Base-by-base conservation (phyloP, 1,140 invertebrate species). In the Micrasema longulum region DNA sequence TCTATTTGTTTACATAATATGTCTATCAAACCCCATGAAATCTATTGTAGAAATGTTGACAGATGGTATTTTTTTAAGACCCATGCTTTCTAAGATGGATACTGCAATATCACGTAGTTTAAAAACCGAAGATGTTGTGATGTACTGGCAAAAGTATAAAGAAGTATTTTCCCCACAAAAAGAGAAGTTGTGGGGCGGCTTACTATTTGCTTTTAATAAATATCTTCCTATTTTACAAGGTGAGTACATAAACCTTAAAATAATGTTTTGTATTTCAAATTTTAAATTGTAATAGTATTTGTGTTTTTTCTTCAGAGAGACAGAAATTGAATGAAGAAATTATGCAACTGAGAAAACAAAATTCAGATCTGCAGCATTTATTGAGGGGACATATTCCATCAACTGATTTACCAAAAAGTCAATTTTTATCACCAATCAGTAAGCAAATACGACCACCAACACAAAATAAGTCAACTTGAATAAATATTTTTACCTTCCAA, bases 171-270 rank as follows among this genome's bases (percentile, higher is more conserved):
- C 81, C 2, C 36, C 77, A 4, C 77, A 85, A 1, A 83, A 81
- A 63, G 82, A 86, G 71, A 79, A 83, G 69, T 62, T 88, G 1
- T 89, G 88, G 88, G 81, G 88, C 69, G 83, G 82, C 20, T 76
- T 89, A 23, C 68, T 86, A 1, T 78, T 84, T 31, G 87, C 86
- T 11, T 74, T 89, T 16, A 82, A 84, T 35, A 87, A 86, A 75
- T 89, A 89, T 80, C 81, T 86, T 55, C 79, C 82, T 36, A 80
- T 84, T 66, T 76, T 87, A 7, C 83, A 85, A 77, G 73, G 75
- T 75, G 69, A 23, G 12, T n/a, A n/a, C n/a, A n/a, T n/a, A n/a
- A n/a, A n/a, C n/a, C n/a, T n/a, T n/a, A n/a, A 11, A 23, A 63
- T 35, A 23, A 66, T 57, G 14, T 41, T 43, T 26, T 38, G 12